Evolutionary conservation across 1,140 invertebrate species (phyloP).

Genomic region (Plutomurus gul): DNA sequence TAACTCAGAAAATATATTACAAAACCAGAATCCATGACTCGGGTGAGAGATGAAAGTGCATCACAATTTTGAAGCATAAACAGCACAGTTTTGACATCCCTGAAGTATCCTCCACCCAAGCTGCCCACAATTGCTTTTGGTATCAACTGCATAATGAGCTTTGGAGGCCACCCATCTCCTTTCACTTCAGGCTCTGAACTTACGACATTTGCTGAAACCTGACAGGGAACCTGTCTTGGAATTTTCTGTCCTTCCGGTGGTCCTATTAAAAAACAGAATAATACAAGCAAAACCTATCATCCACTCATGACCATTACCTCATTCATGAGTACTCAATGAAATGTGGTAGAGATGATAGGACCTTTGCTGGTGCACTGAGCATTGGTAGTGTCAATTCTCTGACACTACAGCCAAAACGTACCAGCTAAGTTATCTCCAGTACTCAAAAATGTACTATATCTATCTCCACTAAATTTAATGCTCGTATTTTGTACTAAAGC

Average conservation of each 20-base stretch:
- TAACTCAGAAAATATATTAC: conserved; percentile 70
- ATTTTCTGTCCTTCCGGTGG: conserved; percentile 67
- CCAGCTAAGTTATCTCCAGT: too few relatives aligned
- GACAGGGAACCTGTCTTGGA: conserved; percentile 79
- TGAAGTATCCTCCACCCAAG: conserved; percentile 82
- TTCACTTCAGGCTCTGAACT: conserved; percentile 87
- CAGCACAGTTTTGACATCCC: conserved; percentile 83
- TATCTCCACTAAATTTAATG: too few relatives aligned
- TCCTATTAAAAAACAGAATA: conserved; percentile 8
- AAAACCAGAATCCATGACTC: conserved; percentile 88
- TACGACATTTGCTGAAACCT: conserved; percentile 75
- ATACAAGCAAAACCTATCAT: not conserved
- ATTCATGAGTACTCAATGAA: too few relatives aligned
- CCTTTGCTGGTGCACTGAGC: too few relatives aligned
- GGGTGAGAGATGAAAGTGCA: conserved; percentile 78
- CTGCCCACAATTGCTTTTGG: conserved; percentile 86
- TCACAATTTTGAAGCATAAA: conserved; percentile 77
- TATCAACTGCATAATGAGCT: conserved; percentile 90
- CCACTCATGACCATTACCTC: not conserved
- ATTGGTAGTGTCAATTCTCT: too few relatives aligned
- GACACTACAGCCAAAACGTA: too few relatives aligned
- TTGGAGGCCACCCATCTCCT: conserved; percentile 88
- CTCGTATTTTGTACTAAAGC: too few relatives aligned
- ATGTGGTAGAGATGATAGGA: too few relatives aligned
- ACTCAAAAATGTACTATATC: too few relatives aligned